A percentile compares a stretch with the other conserved stretches of the same genome.
Evolutionary conservation across 2,888 invertebrate genomes (phyloP).

Genomic region (Phyllotreta cruciferae): DNA sequence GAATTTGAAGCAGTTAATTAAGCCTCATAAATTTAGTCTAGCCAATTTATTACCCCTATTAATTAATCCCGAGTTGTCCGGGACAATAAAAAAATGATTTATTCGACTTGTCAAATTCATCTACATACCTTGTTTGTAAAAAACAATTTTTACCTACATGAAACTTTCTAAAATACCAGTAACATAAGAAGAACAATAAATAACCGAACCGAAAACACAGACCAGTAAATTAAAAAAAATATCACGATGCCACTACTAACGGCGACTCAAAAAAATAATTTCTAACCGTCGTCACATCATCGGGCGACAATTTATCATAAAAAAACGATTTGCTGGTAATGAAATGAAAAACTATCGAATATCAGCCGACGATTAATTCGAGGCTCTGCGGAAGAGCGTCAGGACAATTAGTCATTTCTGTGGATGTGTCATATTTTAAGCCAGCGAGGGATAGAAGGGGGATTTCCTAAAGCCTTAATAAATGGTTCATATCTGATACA

Average conservation of each 20-base stretch:
- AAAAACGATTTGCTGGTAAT: constrained; percentile 13
- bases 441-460: constrained; percentile 28
- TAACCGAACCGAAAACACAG: background rate
- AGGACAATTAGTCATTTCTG: constrained; percentile 48
- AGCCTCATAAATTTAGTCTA: too few species aligned
- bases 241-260: constrained; percentile 7
- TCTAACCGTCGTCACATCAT: constrained; percentile 3
- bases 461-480: constrained; percentile 39
- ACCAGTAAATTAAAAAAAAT: constrained; percentile 6
- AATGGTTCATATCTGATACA: constrained; percentile 53
- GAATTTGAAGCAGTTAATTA: too few species aligned
- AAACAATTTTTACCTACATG: too few species aligned
- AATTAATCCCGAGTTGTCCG: too few species aligned
- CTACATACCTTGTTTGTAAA: too few species aligned
- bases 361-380: constrained; percentile 46
- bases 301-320: constrained; percentile 19
- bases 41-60: too few species aligned
- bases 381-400: constrained; percentile 27
- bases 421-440: constrained; percentile 40
- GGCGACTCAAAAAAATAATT: constrained; percentile 2
- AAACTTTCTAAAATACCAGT: too few species aligned
- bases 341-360: constrained; percentile 28
- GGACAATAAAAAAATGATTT: too few species aligned
- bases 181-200: background rate
- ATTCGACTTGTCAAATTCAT: too few species aligned